Evolutionary conservation across 2,113 vertebrate species (phyloP).

Genomic region (Otis tarda): DNA sequence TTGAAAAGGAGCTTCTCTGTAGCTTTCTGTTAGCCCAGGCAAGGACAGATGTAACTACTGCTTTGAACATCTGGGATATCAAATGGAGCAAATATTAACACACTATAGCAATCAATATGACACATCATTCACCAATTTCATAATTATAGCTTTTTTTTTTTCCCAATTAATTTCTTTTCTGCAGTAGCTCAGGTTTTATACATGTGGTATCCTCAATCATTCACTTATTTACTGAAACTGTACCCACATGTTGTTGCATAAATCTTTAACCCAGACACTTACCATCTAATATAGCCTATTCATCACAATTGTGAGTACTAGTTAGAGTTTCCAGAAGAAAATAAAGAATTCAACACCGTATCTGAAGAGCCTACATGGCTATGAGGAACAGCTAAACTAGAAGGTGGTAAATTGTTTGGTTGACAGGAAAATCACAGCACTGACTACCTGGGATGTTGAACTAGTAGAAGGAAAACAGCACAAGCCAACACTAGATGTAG

Average conservation of each 20-base stretch:
- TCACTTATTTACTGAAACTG: constrained; percentile 22
- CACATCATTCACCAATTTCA: neutral
- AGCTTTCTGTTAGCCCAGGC: neutral
- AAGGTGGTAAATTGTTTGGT: neutral
- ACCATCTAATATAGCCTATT: neutral
- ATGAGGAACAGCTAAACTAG: neutral
- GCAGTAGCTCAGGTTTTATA: neutral
- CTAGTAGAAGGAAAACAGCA: neutral
- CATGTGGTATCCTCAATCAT: neutral
- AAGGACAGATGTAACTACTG: neutral
- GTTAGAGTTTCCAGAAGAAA: constrained; percentile 23
- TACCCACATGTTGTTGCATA: neutral
- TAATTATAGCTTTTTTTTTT: neutral
- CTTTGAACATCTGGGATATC: neutral
- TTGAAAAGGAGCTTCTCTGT: neutral
- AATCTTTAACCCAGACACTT: constrained; percentile 30
- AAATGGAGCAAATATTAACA: constrained; percentile 9
- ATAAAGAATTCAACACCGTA: neutral
- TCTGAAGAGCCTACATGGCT: neutral
- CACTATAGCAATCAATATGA: neutral
- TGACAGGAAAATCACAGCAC: neutral
- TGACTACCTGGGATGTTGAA: neutral
- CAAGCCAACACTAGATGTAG: neutral
- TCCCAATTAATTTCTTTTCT: neutral
- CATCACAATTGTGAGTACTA: neutral